Percentiles rank a stretch among this genome's conserved stretches.
Conservation (phyloP, 2,113 vertebrate genomes). For the Prinia subflava region DNA sequence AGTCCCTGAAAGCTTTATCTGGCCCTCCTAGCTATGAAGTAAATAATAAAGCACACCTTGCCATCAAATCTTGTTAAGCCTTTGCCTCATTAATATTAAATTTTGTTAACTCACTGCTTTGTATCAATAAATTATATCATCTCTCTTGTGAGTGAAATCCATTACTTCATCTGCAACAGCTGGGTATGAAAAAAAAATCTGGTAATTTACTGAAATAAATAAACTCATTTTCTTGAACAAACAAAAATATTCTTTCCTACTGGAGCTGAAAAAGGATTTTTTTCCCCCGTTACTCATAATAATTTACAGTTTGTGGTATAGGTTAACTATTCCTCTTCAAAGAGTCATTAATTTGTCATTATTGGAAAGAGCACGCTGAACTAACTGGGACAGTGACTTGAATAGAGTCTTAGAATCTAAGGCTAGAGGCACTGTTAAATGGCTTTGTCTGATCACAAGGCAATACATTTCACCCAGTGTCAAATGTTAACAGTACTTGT, state of each 20-base stretch:
- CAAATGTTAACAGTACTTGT: background rate
- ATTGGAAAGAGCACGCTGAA: background rate
- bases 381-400: background rate
- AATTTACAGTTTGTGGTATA: background rate
- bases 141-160: background rate
- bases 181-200: background rate
- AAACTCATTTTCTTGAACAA: background rate
- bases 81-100: background rate
- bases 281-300: background rate
- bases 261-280: background rate
- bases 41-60: background rate
- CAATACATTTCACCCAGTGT: background rate
- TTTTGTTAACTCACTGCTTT: background rate
- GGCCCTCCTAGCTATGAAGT: too few relatives aligned
- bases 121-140: accelerated
- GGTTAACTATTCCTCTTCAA: background rate
- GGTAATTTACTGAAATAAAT: background rate
- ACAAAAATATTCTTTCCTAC: background rate
- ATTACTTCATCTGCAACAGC: background rate
- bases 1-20: background rate
- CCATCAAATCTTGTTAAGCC: background rate
- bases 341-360: background rate
- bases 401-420: background rate
- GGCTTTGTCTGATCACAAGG: background rate
- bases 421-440: background rate